phyloP scores from a whole-genome alignment of 1,140 invertebrate genomes.

The Aricia agestis region DNA sequence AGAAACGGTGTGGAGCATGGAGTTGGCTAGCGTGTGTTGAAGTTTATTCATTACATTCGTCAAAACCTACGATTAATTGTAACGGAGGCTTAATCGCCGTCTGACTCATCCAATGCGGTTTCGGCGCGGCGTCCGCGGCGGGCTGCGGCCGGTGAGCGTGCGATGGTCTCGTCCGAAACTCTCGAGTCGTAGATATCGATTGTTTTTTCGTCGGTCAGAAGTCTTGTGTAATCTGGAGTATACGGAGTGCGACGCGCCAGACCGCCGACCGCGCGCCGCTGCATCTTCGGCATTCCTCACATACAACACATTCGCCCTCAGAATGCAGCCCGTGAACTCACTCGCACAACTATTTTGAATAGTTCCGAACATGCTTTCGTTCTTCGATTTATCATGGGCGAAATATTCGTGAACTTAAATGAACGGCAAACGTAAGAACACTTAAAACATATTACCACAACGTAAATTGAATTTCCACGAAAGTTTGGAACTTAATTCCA shows the following conservation, averaged over 20 bases:
- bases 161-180: not conserved
- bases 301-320: slow-evolving; percentile 67
- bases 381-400: slow-evolving; percentile 30
- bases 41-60: slow-evolving; percentile 42
- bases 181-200: not conserved
- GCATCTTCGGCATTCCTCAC: slow-evolving; percentile 57
- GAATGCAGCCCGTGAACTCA: slow-evolving; percentile 63
- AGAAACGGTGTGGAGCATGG: slow-evolving; percentile 68
- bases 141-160: slow-evolving; percentile 44
- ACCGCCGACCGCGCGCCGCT: slow-evolving; percentile 42
- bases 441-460: slow-evolving; percentile 9
- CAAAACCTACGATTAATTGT: slow-evolving; percentile 40
- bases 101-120: slow-evolving; percentile 71
- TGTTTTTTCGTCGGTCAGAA: slow-evolving; percentile 1
- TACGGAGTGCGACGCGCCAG: not conserved
- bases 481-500: slow-evolving; percentile 10
- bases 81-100: slow-evolving; percentile 55
- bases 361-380: slow-evolving; percentile 48
- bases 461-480: slow-evolving; percentile 13
- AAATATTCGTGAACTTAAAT: slow-evolving; percentile 17
- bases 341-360: slow-evolving; percentile 62
- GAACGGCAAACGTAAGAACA: slow-evolving; percentile 10
- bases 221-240: not conserved
- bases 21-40: slow-evolving; percentile 61
- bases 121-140: slow-evolving; percentile 57